Evolutionary conservation across 2,888 invertebrate genomes (phyloP), one percentile per base, ranked within the genome.

Genomic region (Drosophila yooni): DNA sequence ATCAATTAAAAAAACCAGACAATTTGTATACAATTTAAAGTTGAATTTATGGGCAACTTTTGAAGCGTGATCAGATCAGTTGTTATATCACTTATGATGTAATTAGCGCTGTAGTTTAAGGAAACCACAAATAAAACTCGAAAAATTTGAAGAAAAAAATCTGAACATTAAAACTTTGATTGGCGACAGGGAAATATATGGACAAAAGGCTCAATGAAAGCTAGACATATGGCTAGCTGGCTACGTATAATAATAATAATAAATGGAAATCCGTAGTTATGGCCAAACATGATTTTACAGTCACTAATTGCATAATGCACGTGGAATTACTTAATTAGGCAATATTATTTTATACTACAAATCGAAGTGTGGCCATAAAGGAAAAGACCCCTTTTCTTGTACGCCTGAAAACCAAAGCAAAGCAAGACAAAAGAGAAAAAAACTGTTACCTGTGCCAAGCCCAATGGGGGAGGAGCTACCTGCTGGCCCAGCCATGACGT

Each of bases 311-410:
- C 87, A 83, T 90, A 90, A 88, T 76, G 70, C 83, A 78, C 71
- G 70, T 75, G 86, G 59, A 88, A 88, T 88, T 82, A 79, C 90
- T 87, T 86, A 87, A 90, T 87, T 87, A 83, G 82, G 84, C 85
- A 87, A 74, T 81, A 70, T 82, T 79, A 83, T 79, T 88, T 73
- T 84, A 76, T 68, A 70, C 70, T 82, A 74, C 86, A 86, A 83
- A 82, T 88, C 89, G 87, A 90, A 86, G 70, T 68, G 54, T 70
- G 57, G 69, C 57, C 74, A 62, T 85, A 88, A 85, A 87, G 80
- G 69, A 89, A 85, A 85, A 84, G 10, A 31, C 57, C 40, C 31
- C 43, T 57, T 57, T 29, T 57, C 38, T 57, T 29, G 25, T 59
- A 33, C 51, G 64, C 48, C 61, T 57, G 53, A 58, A 46, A 67